Evolutionary conservation across 92 coral and sea anemone species (phyloP), one percentile per base, ranked within the genome.

Genomic region (Zoanthus gigantus): DNA sequence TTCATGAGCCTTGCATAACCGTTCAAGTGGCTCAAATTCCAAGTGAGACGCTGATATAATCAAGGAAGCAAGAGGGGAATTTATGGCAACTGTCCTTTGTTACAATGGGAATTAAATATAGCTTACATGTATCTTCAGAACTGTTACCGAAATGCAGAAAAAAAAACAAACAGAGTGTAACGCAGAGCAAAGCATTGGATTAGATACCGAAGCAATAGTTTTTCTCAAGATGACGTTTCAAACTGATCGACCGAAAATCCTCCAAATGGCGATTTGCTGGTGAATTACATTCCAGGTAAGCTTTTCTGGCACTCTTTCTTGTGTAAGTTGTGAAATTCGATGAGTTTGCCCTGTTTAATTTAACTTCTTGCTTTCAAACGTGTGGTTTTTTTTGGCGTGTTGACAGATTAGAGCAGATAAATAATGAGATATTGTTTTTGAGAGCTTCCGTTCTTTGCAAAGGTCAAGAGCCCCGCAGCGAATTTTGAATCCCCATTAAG

Each of bases 381-480:
- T 83, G 79, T 17, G 4, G 4, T 47, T 69, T 83, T 83, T 73
- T 83, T 83, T 83, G 79, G 67, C 68, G 87, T 83, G 78, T 42
- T 83, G 87, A 83, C 87, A 83, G 80, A 71, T 83, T 83, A 83
- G 87, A 83, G 50, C 87, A 71, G 86, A 82, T 15, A 82, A 28
- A 63, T 81, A 28, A 63, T 81, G 86, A 81, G 32, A 81, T 81
- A 77, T 61, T 81, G 86, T 61, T 65, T 65, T 65, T 65, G 71
- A 56, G 61, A 56, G 61, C 61, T 56, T 56, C 61, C 61, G 16
- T 56, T 56, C 61, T 56, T 56, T 10, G 61, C 61, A 56, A 56
- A 56, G 61, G 61, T 56, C 61, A 56, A 56, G 61, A 56, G 61
- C 61, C 61, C 61, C 61, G 61, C 61, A 9, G 61, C 61, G 61